Base-by-base conservation (phyloP, 2,888 invertebrate species). In the Choristoneura rosaceana region DNA sequence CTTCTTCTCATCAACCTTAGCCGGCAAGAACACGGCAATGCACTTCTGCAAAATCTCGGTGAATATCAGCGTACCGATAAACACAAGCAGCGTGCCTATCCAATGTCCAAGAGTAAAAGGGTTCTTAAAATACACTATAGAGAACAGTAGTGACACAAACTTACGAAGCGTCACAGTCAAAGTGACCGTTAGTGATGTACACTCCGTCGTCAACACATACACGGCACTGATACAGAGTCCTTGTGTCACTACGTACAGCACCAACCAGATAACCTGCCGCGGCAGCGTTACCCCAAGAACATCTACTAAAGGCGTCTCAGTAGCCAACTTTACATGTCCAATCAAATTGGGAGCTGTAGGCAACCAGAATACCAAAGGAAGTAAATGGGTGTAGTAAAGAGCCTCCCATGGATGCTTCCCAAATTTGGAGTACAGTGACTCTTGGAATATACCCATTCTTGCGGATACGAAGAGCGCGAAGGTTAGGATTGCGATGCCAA, bases 101-200 rank as follows among this genome's bases (percentile, higher is more conserved):
- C 99, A 99, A 87, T 99, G 99, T 61, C 96, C 96, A 0, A 96
- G 9, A 0, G 99, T 99, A 85, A 99, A 99, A 0, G 98, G 97
- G 94, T 99, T 99, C 80, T 96, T 95, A 87, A 99, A 99, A 89
- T 99, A 98, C 64, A 98, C 81, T 79, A 99, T 99, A 0, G 99
- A 99, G 85, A 99, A 97, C n/a, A 99, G 89, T 50, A 99, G 94
- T 0, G 99, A 99, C 45, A 98, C 95, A 86, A 99, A 99, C 91
- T 99, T 99, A 65, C 99, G 95, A 69, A 99, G 90, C 0, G 99
- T 99, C 43, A 99, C 97, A 0, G 99, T 98, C 78, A 99, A 94
- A 0, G 99, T 99, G 1, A 99, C 99, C 0, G 98, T 98, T 60
- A 99, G 90, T 0, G 99, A 99, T 0, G 98, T 96, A 85, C 98